Evolutionary conservation across 2,797 vertebrate genomes (phyloP).

Genomic region (Cercopithecus diana): DNA sequence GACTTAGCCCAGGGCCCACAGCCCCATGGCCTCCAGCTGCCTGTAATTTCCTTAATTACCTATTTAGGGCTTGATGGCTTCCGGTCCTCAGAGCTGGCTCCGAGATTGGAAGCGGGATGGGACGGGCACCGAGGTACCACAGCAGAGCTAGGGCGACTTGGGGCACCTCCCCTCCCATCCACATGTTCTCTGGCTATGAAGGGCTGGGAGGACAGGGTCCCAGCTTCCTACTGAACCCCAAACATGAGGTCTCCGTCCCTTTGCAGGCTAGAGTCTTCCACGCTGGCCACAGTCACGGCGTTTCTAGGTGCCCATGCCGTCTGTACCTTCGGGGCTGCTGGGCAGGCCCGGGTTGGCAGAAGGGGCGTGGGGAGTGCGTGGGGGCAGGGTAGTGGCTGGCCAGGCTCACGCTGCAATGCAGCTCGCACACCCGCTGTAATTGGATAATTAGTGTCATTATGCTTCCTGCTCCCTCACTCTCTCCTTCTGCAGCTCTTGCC

Average conservation of each 20-base stretch:
- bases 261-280: neutral
- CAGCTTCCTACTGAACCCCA: neutral
- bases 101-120: neutral
- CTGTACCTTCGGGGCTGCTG: neutral
- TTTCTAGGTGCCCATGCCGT: neutral
- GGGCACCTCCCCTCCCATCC: neutral
- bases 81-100: neutral
- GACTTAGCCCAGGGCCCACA: neutral
- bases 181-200: neutral
- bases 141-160: neutral
- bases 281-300: neutral
- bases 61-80: constrained; percentile 46
- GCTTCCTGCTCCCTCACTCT: constrained; percentile 47
- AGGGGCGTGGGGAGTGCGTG: neutral
- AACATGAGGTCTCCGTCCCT: neutral
- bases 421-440: constrained; percentile 50
- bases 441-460: constrained; percentile 74
- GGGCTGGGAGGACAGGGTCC: neutral
- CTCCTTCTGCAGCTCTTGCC: constrained; percentile 10
- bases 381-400: neutral
- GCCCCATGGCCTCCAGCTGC: neutral
- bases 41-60: constrained; percentile 65
- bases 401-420: constrained; percentile 62
- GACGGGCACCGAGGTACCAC: neutral
- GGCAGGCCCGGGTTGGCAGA: neutral